Base-by-base conservation (phyloP, 2,888 invertebrate species). In the Ectemnius lituratus region DNA sequence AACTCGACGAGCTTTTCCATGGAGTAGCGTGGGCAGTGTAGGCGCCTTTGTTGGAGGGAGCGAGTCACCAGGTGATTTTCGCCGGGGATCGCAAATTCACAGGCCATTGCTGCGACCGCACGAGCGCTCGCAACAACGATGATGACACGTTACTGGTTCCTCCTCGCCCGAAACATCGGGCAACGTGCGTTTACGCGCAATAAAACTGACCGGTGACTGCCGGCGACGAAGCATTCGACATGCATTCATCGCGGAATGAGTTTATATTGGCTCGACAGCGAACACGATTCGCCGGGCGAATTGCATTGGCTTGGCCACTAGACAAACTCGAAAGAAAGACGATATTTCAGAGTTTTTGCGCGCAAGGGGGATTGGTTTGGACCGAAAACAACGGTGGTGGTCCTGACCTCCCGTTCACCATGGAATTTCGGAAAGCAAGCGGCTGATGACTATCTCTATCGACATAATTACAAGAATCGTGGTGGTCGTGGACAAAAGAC, bases 381-480 rank as follows among this genome's bases (percentile, higher is more conserved):
- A 13, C 4, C 4, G 13, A 6, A 27, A 20, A 27, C 46, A 18
- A n/a, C 60, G n/a, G 18, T 18, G 75, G 69, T 70, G 64, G 70
- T 70, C 52, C 16, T 28, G 47, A 28, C 27, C 14, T 37, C 16
- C 8, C 4, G 52, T 65, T 52, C 45, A 18, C 14, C 28, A 46
- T 13, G 49, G 52, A 13, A 60, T 57, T 67, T 72, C 52, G 49
- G 47, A 45, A 23, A 62, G 49, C 28, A 20, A 20, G 61, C 75
- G 74, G 66, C 64, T 67, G 84, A 84, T 84, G 77, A 71, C 68
- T 85, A 84, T 86, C 85, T 81, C 75, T 52, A 65, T 62, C 62
- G 67, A 58, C 64, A 47, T 77, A 81, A 83, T 83, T 79, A 82
- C 70, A 27, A 71, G 56, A 66, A 67, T 75, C 70, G 69, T 67